Evolutionary conservation across 2,888 invertebrate genomes (phyloP).

Genomic region (Mycogona germanica): DNA sequence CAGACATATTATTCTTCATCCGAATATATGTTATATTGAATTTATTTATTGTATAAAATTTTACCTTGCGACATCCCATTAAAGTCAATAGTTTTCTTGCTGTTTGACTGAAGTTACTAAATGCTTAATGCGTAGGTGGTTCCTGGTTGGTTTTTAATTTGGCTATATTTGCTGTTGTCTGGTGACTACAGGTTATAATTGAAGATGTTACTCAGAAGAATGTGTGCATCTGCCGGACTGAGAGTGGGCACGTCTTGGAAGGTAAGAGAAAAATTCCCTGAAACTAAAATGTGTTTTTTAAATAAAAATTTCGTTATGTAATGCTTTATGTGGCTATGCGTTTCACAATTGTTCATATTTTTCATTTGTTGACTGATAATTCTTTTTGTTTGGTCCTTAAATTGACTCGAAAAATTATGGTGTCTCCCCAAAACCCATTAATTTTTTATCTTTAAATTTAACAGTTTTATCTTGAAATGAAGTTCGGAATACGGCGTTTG

Average conservation of each 20-base stretch:
- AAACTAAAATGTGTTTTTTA: neutral
- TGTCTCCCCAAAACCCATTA: neutral
- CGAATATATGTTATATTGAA: no score
- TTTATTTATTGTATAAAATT: no score
- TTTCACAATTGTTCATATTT: no score
- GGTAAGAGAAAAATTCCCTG: slow-evolving; percentile 9
- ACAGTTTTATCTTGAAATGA: neutral
- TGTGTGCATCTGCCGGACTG: slow-evolving; percentile 20
- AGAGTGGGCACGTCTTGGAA: slow-evolving; percentile 22
- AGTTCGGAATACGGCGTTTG: no score
- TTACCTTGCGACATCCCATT: no score
- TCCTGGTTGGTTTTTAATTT: neutral
- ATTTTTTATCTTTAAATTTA: neutral
- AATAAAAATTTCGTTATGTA: neutral
- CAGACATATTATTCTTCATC: no score
- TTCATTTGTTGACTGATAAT: neutral
- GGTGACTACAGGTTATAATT: slow-evolving; percentile 21
- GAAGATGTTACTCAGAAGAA: slow-evolving; percentile 21
- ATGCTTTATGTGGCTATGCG: neutral
- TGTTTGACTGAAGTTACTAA: no score
- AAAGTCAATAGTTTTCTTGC: no score
- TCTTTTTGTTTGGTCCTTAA: neutral
- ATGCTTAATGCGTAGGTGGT: no score
- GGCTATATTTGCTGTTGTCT: neutral
- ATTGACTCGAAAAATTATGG: neutral